Evolutionary conservation across 2,797 vertebrate species (phyloP).

Genomic region (Cossypha heuglini): DNA sequence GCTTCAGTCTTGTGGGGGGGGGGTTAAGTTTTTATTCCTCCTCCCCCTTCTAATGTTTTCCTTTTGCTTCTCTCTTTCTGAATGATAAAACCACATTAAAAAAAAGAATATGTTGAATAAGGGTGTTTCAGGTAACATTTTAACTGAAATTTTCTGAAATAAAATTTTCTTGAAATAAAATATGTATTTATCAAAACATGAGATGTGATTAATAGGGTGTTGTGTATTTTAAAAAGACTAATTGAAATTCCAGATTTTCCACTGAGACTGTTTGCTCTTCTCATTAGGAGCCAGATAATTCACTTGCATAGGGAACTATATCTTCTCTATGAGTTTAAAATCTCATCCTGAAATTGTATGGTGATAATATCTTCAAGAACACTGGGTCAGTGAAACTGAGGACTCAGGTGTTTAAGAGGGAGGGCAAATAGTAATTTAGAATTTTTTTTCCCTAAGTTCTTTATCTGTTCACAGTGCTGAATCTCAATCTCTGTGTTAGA

Average conservation of each 20-base stretch:
- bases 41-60: neutral
- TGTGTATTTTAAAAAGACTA: neutral
- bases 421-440: neutral
- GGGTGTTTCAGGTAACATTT: neutral
- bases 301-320: neutral
- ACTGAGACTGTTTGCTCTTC: accelerated
- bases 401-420: accelerated
- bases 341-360: neutral
- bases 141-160: neutral
- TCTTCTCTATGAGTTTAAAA: neutral
- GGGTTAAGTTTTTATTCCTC: neutral
- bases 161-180: neutral
- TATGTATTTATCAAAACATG: neutral
- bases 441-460: neutral
- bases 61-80: neutral
- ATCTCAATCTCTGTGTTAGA: neutral
- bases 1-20: neutral
- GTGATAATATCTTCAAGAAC: neutral
- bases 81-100: neutral
- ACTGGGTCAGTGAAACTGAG: neutral
- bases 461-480: neutral
- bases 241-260: neutral
- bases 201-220: neutral
- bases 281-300: neutral
- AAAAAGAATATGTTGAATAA: neutral